Conservation (phyloP, 2,113 vertebrate genomes). For the Rhizomys pruinosus region DNA sequence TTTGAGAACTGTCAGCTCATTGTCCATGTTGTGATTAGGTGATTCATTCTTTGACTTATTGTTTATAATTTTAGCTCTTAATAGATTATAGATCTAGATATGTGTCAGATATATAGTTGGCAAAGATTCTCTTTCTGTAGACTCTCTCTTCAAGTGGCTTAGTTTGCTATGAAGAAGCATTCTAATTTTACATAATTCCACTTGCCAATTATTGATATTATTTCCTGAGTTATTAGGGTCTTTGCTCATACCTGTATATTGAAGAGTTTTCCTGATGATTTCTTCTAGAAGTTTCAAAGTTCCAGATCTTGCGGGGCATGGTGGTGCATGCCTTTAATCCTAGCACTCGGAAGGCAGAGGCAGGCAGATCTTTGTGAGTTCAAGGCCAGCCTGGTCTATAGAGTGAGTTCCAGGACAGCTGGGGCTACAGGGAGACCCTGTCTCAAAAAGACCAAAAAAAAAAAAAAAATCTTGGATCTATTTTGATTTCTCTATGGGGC, state of each 20-base stretch:
- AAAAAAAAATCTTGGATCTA: background rate
- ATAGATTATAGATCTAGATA: background rate
- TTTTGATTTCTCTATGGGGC: background rate
- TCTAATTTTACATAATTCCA: background rate
- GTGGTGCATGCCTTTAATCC: too few relatives aligned
- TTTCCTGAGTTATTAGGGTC: background rate
- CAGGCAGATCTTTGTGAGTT: too few relatives aligned
- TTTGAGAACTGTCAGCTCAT: background rate
- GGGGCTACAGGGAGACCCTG: too few relatives aligned
- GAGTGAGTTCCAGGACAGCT: too few relatives aligned
- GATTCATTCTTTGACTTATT: background rate
- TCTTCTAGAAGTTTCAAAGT: background rate
- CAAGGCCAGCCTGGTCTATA: too few relatives aligned
- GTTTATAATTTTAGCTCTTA: background rate
- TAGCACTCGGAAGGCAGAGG: too few relatives aligned
- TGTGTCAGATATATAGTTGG: background rate
- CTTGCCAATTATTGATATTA: background rate
- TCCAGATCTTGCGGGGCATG: background rate
- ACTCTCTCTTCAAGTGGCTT: background rate
- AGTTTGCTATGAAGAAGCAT: background rate
- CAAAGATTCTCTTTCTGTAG: background rate
- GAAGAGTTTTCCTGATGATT: background rate
- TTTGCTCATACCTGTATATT: background rate
- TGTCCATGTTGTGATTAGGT: background rate
- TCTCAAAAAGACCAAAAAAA: too few relatives aligned